A percentile compares a stretch with the other conserved stretches of the same genome.
phyloP scores from a whole-genome alignment of 1,140 invertebrate genomes.

The Stenopsyche tienmushanensis region DNA sequence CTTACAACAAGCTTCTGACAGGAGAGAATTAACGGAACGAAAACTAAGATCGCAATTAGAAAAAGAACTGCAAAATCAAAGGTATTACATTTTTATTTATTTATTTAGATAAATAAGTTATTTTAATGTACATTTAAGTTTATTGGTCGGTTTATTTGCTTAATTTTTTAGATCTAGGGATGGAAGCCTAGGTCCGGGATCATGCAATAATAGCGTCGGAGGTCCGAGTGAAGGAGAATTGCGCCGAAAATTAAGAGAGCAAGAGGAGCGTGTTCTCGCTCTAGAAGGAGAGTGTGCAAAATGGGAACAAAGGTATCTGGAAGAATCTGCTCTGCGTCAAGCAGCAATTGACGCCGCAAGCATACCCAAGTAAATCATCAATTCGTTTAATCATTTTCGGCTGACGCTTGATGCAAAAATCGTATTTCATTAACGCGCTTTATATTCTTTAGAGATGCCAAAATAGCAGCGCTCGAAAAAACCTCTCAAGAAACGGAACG shows the following conservation, averaged over 20 bases:
- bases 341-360: constrained; percentile 82
- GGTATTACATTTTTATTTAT: constrained; percentile 45
- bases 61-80: constrained; percentile 71
- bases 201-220: constrained; percentile 41
- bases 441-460: constrained; percentile 67
- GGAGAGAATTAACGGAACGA: constrained; percentile 80
- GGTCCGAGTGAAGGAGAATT: constrained; percentile 66
- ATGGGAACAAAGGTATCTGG: constrained; percentile 86
- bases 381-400: no score
- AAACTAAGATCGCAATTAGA: constrained; percentile 79
- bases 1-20: constrained; percentile 78
- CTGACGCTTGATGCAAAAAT: background rate
- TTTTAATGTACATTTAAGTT: no score
- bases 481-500: constrained; percentile 85
- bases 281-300: constrained; percentile 81
- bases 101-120: background rate
- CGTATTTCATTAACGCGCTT: constrained; percentile 3
- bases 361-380: constrained; percentile 70
- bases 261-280: constrained; percentile 78
- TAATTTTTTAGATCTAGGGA: constrained; percentile 36
- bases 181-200: constrained; percentile 35
- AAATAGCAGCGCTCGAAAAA: constrained; percentile 82
- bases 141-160: no score
- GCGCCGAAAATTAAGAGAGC: constrained; percentile 68
- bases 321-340: constrained; percentile 80